phyloP scores from a whole-genome alignment of 2,113 vertebrate species.

The Panthera leo region DNA sequence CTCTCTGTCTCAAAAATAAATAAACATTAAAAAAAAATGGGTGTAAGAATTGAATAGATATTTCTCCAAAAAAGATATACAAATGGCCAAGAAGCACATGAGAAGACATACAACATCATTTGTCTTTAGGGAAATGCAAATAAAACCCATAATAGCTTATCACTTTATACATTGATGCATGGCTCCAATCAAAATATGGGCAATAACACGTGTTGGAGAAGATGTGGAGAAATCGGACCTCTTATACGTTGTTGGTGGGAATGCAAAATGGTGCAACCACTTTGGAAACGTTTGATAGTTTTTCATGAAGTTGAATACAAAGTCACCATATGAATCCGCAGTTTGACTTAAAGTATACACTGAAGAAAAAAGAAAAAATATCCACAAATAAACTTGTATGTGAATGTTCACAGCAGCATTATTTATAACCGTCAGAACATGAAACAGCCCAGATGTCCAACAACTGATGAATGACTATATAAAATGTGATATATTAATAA shows the following conservation, averaged over 20 bases:
- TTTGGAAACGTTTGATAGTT: neutral
- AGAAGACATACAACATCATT: neutral
- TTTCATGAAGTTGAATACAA: neutral
- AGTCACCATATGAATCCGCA: neutral
- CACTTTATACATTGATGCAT: neutral
- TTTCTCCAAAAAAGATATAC: neutral
- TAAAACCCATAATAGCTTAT: neutral
- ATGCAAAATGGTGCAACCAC: neutral
- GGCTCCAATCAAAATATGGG: neutral
- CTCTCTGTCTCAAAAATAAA: no score
- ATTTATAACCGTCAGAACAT: neutral
- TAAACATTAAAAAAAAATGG: neutral
- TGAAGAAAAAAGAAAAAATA: neutral
- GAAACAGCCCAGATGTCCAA: neutral
- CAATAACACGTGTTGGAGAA: neutral
- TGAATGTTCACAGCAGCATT: neutral
- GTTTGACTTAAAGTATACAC: neutral
- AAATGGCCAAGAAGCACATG: neutral
- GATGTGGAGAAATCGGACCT: neutral
- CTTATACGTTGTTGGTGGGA: neutral
- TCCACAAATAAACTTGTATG: neutral
- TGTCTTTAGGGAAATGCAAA: neutral
- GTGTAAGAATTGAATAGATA: neutral
- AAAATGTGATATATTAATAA: neutral
- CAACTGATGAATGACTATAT: neutral